Conservation (phyloP, 1,140 invertebrate genomes). For the Drosophila albomicans region DNA sequence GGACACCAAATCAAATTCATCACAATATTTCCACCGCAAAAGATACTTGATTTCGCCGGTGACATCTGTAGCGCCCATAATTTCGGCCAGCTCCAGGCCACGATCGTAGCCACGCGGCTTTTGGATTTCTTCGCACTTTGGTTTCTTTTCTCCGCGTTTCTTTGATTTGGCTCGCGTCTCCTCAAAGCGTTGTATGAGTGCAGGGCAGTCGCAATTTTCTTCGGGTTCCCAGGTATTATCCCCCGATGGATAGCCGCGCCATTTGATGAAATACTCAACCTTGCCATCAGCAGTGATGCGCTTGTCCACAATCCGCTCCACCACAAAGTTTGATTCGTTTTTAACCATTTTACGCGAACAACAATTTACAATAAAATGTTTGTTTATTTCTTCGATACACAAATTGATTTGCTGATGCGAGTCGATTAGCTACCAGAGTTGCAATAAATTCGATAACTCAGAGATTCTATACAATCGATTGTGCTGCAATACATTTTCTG, state of each 20-base stretch:
- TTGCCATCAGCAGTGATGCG: conserved; percentile 83
- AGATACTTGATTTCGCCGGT: conserved; percentile 76
- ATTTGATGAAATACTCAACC: conserved; percentile 85
- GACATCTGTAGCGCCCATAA: conserved; percentile 90
- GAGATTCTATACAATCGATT: not conserved
- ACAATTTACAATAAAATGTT: not conserved
- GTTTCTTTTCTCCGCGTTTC: conserved; percentile 85
- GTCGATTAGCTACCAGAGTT: not conserved
- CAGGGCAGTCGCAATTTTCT: conserved; percentile 96
- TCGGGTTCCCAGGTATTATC: conserved; percentile 96
- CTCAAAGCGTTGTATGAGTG: conserved; percentile 95
- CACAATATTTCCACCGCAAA: conserved; percentile 77
- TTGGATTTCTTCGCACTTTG: conserved; percentile 80
- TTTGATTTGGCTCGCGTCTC: conserved; percentile 90
- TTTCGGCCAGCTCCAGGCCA: conserved; percentile 95
- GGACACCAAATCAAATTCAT: conserved; percentile 77
- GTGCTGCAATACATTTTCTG: not conserved
- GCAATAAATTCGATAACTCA: not conserved
- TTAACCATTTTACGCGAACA: conserved; percentile 61
- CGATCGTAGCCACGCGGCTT: conserved; percentile 90
- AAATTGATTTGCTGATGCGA: not conserved
- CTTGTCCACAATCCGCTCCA: conserved; percentile 85
- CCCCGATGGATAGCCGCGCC: conserved; percentile 85
- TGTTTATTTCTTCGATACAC: conserved; percentile 10
- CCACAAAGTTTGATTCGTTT: conserved; percentile 80